Percentiles rank a stretch among this genome's conserved stretches.
Evolutionary conservation across 2,797 vertebrate species (phyloP).

Genomic region (Hippocampus kuda): DNA sequence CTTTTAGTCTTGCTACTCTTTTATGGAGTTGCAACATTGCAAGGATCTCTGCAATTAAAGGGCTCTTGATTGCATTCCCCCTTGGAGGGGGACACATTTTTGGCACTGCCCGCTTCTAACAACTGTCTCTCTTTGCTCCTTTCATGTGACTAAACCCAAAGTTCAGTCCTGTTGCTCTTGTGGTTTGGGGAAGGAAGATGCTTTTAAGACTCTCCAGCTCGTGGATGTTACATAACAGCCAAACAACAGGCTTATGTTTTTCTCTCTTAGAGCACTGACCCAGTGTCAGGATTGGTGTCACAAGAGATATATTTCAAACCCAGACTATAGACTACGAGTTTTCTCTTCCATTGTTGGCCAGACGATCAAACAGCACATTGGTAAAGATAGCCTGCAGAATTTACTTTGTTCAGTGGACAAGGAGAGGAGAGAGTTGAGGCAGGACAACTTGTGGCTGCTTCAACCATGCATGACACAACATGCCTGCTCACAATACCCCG

Average conservation of each 20-base stretch:
- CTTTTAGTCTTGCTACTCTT: not conserved
- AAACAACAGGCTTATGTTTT: not conserved
- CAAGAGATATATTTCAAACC: not conserved
- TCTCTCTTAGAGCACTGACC: not conserved
- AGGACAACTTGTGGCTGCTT: not conserved
- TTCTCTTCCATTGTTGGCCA: not conserved
- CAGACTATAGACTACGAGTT: not conserved
- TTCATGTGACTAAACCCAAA: not conserved
- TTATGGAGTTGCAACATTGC: slow-evolving; percentile 6
- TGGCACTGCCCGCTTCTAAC: slow-evolving; percentile 9
- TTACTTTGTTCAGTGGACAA: not conserved
- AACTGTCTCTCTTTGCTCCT: not conserved
- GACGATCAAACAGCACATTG: no score
- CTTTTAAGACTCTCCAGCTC: not conserved
- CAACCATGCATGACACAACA: no score
- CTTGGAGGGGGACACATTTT: slow-evolving; percentile 16
- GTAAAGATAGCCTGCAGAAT: no score
- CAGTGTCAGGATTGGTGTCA: not conserved
- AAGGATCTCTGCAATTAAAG: slow-evolving; percentile 19
- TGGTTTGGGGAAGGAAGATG: slow-evolving; percentile 5
- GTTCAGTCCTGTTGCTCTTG: slow-evolving; percentile 11
- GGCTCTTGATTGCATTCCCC: slow-evolving; percentile 30
- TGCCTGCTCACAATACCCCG: not conserved
- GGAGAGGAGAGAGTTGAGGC: not conserved
- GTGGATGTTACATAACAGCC: not conserved